phyloP scores from a whole-genome alignment of 2,888 invertebrate genomes.

The Subacronicta megacephala region DNA sequence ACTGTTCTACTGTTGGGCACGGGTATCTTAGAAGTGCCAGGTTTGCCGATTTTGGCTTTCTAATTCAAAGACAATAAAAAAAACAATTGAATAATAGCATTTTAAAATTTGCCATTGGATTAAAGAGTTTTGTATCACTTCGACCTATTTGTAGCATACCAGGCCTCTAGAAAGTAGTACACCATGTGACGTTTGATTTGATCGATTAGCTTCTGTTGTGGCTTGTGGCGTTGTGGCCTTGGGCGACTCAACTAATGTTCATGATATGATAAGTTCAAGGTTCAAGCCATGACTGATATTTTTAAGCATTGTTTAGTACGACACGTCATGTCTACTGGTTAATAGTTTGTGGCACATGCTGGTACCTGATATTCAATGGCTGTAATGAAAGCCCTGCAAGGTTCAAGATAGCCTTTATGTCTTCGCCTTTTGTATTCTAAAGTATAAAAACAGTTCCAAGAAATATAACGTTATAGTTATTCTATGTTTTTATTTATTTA shows the following conservation, averaged over 20 bases:
- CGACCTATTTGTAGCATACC: conserved; percentile 35
- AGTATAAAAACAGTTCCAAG: conserved; percentile 27
- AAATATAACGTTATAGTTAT: conserved; percentile 4
- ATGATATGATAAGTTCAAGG: conserved; percentile 74
- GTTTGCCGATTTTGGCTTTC: no score
- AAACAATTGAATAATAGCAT: background rate
- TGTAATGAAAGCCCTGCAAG: no score
- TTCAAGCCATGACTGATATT: conserved; percentile 54
- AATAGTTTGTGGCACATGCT: conserved; percentile 33
- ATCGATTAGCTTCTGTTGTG: conserved; percentile 65
- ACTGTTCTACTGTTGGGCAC: no score
- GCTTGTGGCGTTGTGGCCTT: conserved; percentile 63
- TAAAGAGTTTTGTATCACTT: conserved; percentile 3
- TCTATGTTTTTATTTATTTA: no score
- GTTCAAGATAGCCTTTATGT: no score
- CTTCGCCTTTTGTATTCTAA: background rate
- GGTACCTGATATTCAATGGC: conserved; percentile 14
- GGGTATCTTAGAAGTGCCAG: no score
- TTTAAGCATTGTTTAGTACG: conserved; percentile 27
- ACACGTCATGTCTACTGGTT: conserved; percentile 40
- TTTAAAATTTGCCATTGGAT: background rate
- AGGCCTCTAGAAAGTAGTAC: conserved; percentile 40
- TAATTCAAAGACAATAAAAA: background rate
- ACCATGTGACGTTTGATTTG: conserved; percentile 56
- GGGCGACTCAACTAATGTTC: conserved; percentile 58